Base-by-base conservation (phyloP, 2,888 invertebrate species). In the Celastrina argiolus region DNA sequence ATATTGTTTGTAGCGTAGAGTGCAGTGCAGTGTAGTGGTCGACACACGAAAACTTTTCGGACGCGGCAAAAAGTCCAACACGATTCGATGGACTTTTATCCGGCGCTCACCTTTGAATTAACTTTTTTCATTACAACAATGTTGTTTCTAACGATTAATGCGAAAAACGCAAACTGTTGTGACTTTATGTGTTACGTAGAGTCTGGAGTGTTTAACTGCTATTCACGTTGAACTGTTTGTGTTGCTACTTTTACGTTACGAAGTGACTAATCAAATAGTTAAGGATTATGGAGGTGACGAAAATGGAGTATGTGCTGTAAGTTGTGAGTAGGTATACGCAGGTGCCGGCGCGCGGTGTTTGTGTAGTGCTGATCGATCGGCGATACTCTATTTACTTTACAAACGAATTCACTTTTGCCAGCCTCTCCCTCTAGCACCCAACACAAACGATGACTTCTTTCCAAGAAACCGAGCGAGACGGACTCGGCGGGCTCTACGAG, bases 381-480 rank as follows among this genome's bases (percentile, higher is more conserved):
- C 77, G 71, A 79, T 80, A 81, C 77, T 79, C 81, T 87, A 83
- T 88, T 88, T 87, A 83, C 86, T 78, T 80, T 77, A 81, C 80
- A 80, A 83, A 83, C 82, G 61, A 61, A 61, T 61, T 36, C 61
- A 39, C 61, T 61, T 61, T 61, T 61, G 56, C 10, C 56, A 65
- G 26, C 72, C 76, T 78, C 83, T 80, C 83, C 69, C 79, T 83
- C 83, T 77, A 79, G 59, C 66, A 8, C 59, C 59, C 79, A 78
- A 83, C 76, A 83, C 80, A 85, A 87, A 87, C 84, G 84, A 81
- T 78, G 76, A 81, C 78, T 87, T 88, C 87, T 88, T 88, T 88
- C 81, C 87, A 88, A 87, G 85, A 84, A 81, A 82, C 73, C 75
- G 79, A 77, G 86, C 61, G 61, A 39, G 61, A 39, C 1, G 5